Evolutionary conservation across 2,888 invertebrate genomes (phyloP).

Genomic region (Hirudinaria manillensis): DNA sequence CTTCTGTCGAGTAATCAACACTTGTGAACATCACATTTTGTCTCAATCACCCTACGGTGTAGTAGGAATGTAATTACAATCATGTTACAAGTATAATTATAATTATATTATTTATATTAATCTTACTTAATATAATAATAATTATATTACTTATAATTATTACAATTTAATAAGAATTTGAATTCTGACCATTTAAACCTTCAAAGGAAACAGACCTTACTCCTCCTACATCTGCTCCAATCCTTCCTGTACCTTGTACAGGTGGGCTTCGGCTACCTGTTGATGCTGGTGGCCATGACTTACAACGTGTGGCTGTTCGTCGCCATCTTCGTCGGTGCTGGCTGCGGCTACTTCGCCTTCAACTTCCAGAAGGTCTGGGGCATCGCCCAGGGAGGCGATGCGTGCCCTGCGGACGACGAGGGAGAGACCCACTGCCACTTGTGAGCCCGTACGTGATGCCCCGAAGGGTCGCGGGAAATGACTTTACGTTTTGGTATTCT

Average conservation of each 20-base stretch:
- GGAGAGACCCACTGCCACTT: constrained; percentile 12
- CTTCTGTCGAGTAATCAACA: too few species aligned
- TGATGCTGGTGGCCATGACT: constrained; percentile 37
- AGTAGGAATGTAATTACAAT: too few species aligned
- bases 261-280: constrained; percentile 31
- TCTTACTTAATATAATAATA: too few species aligned
- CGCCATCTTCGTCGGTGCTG: constrained; percentile 30
- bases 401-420: background rate
- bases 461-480: background rate
- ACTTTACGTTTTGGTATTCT: background rate
- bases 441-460: background rate
- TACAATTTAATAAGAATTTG: too few species aligned
- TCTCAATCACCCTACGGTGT: too few species aligned
- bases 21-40: too few species aligned
- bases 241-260: constrained; percentile 32
- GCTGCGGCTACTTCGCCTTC: constrained; percentile 31
- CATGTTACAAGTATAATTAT: too few species aligned
- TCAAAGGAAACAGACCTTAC: constrained; percentile 1
- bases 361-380: constrained; percentile 27
- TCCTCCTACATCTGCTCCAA: constrained; percentile 32
- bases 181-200: too few species aligned
- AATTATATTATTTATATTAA: too few species aligned
- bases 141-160: too few species aligned
- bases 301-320: constrained; percentile 35
- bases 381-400: background rate